Evolutionary conservation across 2,888 invertebrate species (phyloP), one percentile per base, ranked within the genome.

Genomic region (Phalera bucephala): DNA sequence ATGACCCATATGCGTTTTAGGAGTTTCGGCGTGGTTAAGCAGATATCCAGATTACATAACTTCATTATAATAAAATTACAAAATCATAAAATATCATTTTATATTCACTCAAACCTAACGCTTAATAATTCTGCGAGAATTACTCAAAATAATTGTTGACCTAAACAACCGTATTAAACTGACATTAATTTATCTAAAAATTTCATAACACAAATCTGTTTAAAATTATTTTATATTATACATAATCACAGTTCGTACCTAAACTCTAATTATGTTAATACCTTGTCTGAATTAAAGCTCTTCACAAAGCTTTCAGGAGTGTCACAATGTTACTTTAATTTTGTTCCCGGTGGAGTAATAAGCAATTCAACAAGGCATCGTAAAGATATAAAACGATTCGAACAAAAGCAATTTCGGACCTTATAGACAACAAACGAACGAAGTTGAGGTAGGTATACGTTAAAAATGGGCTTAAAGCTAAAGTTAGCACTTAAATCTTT

Each of bases 311-410:
- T 61, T 59, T 67, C 45, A 50, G 55, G 40, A 48, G 45, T 48
- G 44, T 41, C 43, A 58, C 50, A 50, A 47, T 48, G 58, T 59
- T 57, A 54, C 52, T 60, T 55, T 57, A 62, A 68, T 64, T 62
- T 64, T 50, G 55, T 54, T 64, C 60, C 52, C 49, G 21, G 40
- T 33, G 49, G 49, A 41, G 48, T 40, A 49, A 45, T 60, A 55
- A 46, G 45, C 31, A 35, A 48, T 39, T 17, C 37, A 31, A 42
- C 33, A 15, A 33, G 33, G 29, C 33, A 34, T 38, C 28, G 20
- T 26, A 29, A 22, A 34, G 19, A 33, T 31, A 31, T 43, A 20
- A 31, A 45, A 45, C 28, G 36, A 31, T 33, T 29, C 4, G 20
- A 42, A 43, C 32, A 33, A 30, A 44, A 30, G 11, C 20, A 8